Conservation (phyloP, 2,888 invertebrate genomes). For the Caenorhabditis sp. region DNA sequence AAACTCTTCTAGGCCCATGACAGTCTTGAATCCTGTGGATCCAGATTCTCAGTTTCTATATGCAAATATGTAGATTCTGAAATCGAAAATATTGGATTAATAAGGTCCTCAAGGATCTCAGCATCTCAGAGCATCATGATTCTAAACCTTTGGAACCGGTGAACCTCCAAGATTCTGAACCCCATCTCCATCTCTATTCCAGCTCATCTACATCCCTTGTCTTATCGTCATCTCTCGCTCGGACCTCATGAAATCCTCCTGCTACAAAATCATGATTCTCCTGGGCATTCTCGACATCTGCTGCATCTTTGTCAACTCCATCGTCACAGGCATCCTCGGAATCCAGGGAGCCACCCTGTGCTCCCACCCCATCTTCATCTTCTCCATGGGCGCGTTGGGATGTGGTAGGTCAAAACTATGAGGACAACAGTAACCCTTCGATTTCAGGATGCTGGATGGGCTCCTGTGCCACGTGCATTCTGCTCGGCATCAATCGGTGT, state of each 20-base stretch:
- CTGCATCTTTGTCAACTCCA: constrained; percentile 52
- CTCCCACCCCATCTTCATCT: constrained; percentile 50
- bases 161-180: too few relatives aligned
- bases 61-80: too few relatives aligned
- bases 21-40: too few relatives aligned
- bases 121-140: too few relatives aligned
- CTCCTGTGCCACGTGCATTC: constrained; percentile 55
- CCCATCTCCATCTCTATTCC: constrained; percentile 9
- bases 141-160: too few relatives aligned
- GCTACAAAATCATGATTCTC: constrained; percentile 64
- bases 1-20: too few relatives aligned
- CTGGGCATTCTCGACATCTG: constrained; percentile 54
- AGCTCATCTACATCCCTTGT: constrained; percentile 58
- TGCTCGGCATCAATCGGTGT: constrained; percentile 60
- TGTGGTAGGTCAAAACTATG: constrained; percentile 38
- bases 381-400: constrained; percentile 50
- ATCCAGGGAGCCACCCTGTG: constrained; percentile 52
- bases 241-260: constrained; percentile 60
- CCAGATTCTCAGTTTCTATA: too few relatives aligned
- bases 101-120: too few relatives aligned
- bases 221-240: constrained; percentile 43
- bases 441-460: constrained; percentile 64
- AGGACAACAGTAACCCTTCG: background rate
- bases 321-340: constrained; percentile 52
- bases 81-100: background rate